Evolutionary conservation across 2,113 vertebrate species (phyloP).

Genomic region (Desmodus rotundus): DNA sequence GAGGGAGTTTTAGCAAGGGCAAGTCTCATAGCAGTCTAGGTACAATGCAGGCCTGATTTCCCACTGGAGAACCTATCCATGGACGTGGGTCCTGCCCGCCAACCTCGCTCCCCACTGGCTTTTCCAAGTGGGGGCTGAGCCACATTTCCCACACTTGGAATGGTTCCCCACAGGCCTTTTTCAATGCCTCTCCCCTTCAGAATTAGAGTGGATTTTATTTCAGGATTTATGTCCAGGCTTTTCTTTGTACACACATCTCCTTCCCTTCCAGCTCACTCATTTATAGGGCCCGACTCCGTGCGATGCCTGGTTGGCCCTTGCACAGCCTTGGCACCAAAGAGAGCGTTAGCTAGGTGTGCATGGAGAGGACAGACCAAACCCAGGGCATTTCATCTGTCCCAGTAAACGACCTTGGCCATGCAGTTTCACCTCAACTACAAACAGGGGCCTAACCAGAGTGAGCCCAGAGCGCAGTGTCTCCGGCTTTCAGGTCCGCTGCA

Average conservation of each 20-base stretch:
- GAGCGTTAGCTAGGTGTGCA: not conserved
- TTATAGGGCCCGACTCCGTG: accelerated
- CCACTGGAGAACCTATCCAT: too few species aligned
- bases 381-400: not conserved
- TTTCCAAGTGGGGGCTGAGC: too few species aligned
- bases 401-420: not conserved
- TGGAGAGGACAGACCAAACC: not conserved
- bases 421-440: slow-evolving; percentile 13
- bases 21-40: too few species aligned
- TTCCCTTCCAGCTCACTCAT: not conserved
- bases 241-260: not conserved
- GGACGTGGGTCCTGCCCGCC: too few species aligned
- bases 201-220: not conserved
- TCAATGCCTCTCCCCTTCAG: not conserved
- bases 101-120: too few species aligned
- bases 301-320: not conserved
- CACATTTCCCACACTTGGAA: too few species aligned
- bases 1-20: too few species aligned
- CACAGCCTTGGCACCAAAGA: not conserved
- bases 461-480: not conserved
- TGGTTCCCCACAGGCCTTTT: too few species aligned
- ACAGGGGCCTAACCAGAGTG: slow-evolving; percentile 2
- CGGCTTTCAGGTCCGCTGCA: not conserved
- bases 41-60: too few species aligned
- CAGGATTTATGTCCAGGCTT: not conserved